Conservation (phyloP, 1,140 invertebrate genomes). For the Nephila pilipes region DNA sequence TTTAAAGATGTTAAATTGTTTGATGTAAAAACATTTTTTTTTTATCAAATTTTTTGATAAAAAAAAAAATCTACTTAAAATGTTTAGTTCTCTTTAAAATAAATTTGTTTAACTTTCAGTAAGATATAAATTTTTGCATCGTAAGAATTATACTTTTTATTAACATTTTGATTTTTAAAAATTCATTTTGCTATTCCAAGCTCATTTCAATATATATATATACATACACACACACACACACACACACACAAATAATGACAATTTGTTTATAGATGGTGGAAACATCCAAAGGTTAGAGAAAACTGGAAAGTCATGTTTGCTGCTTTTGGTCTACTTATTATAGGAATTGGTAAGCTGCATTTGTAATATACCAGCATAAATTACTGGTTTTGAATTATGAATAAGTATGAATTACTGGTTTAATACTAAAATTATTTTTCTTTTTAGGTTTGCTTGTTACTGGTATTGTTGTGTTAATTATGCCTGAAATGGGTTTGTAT, state of each 20-base stretch:
- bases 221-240: too few relatives aligned
- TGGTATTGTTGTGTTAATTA: constrained; percentile 86
- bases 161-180: too few relatives aligned
- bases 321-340: constrained; percentile 87
- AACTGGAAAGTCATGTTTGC: constrained; percentile 92
- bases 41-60: too few relatives aligned
- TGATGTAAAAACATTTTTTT: too few relatives aligned
- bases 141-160: too few relatives aligned
- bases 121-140: too few relatives aligned
- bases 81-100: too few relatives aligned
- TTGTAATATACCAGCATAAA: background rate
- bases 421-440: background rate
- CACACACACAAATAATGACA: background rate
- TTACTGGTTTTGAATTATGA: background rate
- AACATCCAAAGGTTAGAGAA: constrained; percentile 90
- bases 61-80: too few relatives aligned
- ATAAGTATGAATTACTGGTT: background rate
- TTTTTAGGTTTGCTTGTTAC: constrained; percentile 84
- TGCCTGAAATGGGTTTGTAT: constrained; percentile 84
- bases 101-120: too few relatives aligned
- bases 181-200: too few relatives aligned
- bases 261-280: constrained; percentile 87
- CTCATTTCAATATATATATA: too few relatives aligned
- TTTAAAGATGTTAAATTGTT: too few relatives aligned
- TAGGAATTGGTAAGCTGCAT: constrained; percentile 85